A percentile compares a stretch with the other conserved stretches of the same genome.
Evolutionary conservation across 2,113 vertebrate genomes (phyloP).

Genomic region (Gymnocephalus cernua): DNA sequence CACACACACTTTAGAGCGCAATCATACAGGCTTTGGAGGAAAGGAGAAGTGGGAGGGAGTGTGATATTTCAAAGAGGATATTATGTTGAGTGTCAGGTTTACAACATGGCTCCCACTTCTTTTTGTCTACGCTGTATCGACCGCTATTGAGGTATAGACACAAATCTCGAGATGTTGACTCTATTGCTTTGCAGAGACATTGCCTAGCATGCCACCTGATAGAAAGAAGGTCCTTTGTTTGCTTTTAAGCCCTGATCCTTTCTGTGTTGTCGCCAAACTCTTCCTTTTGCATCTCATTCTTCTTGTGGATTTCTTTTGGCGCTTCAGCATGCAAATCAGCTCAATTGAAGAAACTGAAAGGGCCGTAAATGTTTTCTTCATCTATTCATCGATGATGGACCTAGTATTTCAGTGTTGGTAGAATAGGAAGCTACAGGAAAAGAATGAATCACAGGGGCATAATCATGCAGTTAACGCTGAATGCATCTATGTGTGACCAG

Average conservation of each 20-base stretch:
- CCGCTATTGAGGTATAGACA: slow-evolving; percentile 25
- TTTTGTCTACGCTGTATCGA: slow-evolving; percentile 8
- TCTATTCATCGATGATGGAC: background rate
- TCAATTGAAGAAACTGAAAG: background rate
- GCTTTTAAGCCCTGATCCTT: background rate
- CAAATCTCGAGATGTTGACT: slow-evolving; percentile 18
- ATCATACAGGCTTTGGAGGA: slow-evolving; percentile 9
- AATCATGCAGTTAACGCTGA: background rate
- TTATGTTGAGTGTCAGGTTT: slow-evolving; percentile 49
- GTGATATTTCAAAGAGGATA: slow-evolving; percentile 38
- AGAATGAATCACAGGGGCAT: background rate
- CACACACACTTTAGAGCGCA: slow-evolving; percentile 19
- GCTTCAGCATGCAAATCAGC: background rate
- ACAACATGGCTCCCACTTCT: background rate
- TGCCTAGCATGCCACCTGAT: background rate
- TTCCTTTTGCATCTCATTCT: background rate
- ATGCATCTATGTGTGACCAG: slow-evolving; percentile 19
- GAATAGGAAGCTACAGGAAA: background rate
- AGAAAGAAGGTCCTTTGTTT: background rate
- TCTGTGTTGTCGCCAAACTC: background rate
- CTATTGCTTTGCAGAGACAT: slow-evolving; percentile 6
- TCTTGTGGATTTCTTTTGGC: background rate
- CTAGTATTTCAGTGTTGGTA: fast-evolving
- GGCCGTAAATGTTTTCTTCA: background rate
- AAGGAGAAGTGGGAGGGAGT: background rate